Base-by-base conservation (phyloP, 2,113 vertebrate species). In the Chrysochloris asiatica region DNA sequence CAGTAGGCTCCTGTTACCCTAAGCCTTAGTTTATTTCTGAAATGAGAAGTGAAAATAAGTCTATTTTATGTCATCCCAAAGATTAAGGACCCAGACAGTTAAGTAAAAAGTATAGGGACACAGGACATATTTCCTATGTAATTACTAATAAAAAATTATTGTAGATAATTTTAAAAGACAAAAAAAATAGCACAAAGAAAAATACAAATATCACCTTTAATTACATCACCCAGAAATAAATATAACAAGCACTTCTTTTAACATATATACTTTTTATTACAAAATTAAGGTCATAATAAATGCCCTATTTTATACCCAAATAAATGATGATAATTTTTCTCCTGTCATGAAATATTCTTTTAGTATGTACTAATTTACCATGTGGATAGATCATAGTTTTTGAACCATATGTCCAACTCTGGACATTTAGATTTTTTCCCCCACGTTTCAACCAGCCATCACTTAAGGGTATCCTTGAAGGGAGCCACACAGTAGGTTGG, bases 121-220 rank as follows among this genome's bases (percentile, higher is more conserved):
- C 3, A 21, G 7, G 4, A 7, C 78, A 54, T 73, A 3, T 80
- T 67, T 65, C 11, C 41, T 63, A 33, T 50, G 21, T 69, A 47
- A 52, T 73, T 50, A 50, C 19, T n/a, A 77, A 45, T 67, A 72
- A 50, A n/a, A n/a, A n/a, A 56, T 26, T 33, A 79, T 63, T 54
- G 4, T 36, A 72, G 69, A 82, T 85, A 85, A 26, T 54, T 76
- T 65, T 22, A 54, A 61, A 54, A 43, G 67, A 4, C 38, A 28
- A 17, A 71, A 75, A 80, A n/a, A 75, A 80, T n/a, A 30, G 5
- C 28, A 24, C 48, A 72, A 83, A 93, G 50, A 90, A 38, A 69
- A 69, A 76, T 26, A 52, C 33, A 86, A 92, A 56, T 41, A 52
- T 59, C 52, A 59, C 26, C 30, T 80, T 8, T 71, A 41, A 71